These are phyloP conservation scores for Centropus bengalensis DNA, from an alignment of 2,113 vertebrate genomes.

Conservation along the genomic window DNA sequence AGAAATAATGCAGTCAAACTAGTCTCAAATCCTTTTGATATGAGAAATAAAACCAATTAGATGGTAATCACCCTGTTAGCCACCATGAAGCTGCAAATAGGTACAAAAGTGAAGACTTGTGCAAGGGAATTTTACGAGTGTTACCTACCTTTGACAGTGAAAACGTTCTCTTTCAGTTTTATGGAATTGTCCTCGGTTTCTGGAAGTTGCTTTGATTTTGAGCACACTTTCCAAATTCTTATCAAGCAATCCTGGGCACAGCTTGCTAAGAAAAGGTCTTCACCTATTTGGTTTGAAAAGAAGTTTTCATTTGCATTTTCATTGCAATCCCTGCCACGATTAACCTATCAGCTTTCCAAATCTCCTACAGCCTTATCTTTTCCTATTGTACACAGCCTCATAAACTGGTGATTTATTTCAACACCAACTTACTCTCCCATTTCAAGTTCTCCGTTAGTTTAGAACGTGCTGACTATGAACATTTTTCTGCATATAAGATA, in stretches of 20 bases:
- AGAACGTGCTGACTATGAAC: not conserved
- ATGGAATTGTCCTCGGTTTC: slow-evolving; percentile 72
- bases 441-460: not conserved
- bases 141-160: slow-evolving; percentile 83
- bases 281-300: slow-evolving; percentile 75
- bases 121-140: not conserved
- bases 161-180: slow-evolving; percentile 91
- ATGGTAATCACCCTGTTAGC: not conserved
- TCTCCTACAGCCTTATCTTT: not conserved
- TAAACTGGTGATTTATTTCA: not conserved
- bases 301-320: not conserved
- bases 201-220: slow-evolving; percentile 73
- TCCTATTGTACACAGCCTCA: not conserved
- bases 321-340: not conserved
- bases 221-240: slow-evolving; percentile 89
- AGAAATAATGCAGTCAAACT: not conserved
- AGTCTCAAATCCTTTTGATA: not conserved
- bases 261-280: slow-evolving; percentile 90
- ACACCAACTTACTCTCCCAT: not conserved
- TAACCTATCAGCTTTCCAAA: not conserved
- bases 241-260: slow-evolving; percentile 96
- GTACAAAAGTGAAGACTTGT: not conserved
- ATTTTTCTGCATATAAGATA: not conserved
- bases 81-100: not conserved
- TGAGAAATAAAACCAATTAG: not conserved